These are phyloP conservation scores for Podiceps cristatus DNA, from an alignment of 2,113 vertebrate genomes.

Conservation along the genomic window DNA sequence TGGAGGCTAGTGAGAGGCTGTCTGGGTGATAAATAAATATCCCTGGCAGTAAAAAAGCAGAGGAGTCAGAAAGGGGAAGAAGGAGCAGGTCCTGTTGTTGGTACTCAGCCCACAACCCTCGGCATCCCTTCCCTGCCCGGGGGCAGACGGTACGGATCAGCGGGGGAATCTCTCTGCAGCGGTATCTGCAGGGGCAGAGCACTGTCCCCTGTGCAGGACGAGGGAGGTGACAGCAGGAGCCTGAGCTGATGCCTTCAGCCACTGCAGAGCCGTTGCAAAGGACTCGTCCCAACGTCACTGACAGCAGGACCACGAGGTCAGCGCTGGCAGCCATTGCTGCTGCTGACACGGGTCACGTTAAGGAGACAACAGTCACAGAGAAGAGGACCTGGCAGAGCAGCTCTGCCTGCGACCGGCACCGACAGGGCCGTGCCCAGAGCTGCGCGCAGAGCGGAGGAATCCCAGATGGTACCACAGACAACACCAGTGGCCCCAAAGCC, in stretches of 20 bases:
- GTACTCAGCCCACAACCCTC: neutral
- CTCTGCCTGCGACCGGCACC: neutral
- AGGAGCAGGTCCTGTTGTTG: neutral
- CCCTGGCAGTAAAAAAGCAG: neutral
- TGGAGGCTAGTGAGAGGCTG: neutral
- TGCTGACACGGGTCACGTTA: neutral
- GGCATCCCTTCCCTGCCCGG: neutral
- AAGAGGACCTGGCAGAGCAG: neutral
- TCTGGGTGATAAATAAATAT: conserved; percentile 20
- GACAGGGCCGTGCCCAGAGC: neutral
- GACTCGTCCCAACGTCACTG: neutral
- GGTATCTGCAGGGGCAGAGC: neutral
- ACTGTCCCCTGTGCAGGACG: neutral
- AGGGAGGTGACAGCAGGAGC: neutral
- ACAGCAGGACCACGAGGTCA: accelerated
- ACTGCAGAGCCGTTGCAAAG: neutral
- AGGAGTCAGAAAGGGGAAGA: neutral
- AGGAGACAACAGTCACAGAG: accelerated
- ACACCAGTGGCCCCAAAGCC: neutral
- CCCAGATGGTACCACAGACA: neutral
- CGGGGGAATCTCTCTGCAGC: neutral
- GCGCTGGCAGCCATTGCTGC: neutral
- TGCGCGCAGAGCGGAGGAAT: neutral
- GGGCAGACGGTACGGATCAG: neutral
- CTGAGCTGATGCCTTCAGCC: neutral